Base-by-base conservation (phyloP, 2,888 invertebrate species). In the Macaria liturata region DNA sequence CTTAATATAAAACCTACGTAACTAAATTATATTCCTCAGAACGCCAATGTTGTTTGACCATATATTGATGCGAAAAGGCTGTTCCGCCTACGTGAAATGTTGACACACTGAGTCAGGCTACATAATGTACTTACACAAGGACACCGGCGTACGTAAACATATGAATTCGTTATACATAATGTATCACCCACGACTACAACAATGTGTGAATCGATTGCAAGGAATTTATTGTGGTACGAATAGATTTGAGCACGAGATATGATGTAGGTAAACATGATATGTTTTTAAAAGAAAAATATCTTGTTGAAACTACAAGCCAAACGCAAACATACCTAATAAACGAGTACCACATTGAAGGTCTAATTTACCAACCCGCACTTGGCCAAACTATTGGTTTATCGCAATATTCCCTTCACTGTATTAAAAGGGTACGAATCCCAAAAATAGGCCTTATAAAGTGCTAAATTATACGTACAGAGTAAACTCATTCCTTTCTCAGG, bases 101-200 rank as follows among this genome's bases (percentile, higher is more conserved):
- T 88, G 86, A 84, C 81, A 81, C 71, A 83, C 79, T 90, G 91
- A 90, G 86, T 91, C 91, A 91, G 83, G 76, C 74, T 76, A 56
- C 53, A 64, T 60, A 45, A 60, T 57, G 61, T 67, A 74, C 71
- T 75, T 76, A 69, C 76, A 81, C 91, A 91, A 91, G 90, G 90
- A 87, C 88, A 78, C 78, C 83, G 81, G 77, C 81, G 83, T 83
- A 78, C 68, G 73, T 75, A 73, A 67, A 65, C 59, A 67, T 54
- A 62, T 57, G 57, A 59, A 60, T 59, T 46, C 55, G 57, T 59
- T 62, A 56, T 64, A 59, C 56, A 66, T 78, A 79, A 78, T 76
- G 70, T 70, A 69, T 76, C 82, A 80, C 79, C 78, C 78, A 84
- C 83, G 76, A 81, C 68, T 63, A 52, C 43, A 57, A 61, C 56